phyloP scores from a whole-genome alignment of 1,140 invertebrate genomes.

The Hydropsyche tenuis region DNA sequence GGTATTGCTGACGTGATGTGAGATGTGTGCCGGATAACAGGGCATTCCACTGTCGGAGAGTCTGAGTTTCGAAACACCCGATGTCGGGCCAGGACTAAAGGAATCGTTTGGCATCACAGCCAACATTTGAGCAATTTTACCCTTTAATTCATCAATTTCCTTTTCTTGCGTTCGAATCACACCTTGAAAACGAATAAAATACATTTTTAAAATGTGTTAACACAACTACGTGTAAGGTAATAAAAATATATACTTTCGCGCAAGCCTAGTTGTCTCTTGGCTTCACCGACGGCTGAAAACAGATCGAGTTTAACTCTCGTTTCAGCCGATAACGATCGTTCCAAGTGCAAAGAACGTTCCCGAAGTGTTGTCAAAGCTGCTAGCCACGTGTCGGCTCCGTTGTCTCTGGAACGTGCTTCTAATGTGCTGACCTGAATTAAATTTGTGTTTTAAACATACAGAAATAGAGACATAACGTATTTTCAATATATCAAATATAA shows the following conservation, averaged over 20 bases:
- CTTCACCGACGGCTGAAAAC: constrained; percentile 94
- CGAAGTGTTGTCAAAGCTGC: constrained; percentile 68
- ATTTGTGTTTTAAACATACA: background rate
- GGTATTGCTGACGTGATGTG: constrained; percentile 52
- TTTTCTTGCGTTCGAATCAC: constrained; percentile 82
- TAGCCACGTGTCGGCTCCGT: constrained; percentile 68
- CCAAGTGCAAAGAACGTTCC: constrained; percentile 79
- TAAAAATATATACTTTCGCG: constrained; percentile 75
- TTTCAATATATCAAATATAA: too few species aligned
- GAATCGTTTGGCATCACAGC: constrained; percentile 87
- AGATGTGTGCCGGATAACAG: constrained; percentile 28
- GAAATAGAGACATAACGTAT: too few species aligned
- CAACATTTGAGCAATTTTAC: constrained; percentile 88
- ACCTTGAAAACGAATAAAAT: constrained; percentile 62
- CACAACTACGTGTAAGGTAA: constrained; percentile 1
- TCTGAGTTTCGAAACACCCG: constrained; percentile 68
- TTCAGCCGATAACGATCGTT: constrained; percentile 93
- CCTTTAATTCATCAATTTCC: constrained; percentile 89
- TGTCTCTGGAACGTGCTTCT: constrained; percentile 54
- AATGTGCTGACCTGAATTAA: constrained; percentile 38
- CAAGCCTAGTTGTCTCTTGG: constrained; percentile 91
- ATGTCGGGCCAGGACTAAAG: constrained; percentile 57
- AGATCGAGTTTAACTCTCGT: constrained; percentile 95
- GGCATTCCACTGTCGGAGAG: constrained; percentile 54
- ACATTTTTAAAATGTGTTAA: too few species aligned